Evolutionary conservation across 2,797 vertebrate species (phyloP), one percentile per base, ranked within the genome.

Genomic region (Onychomys torridus): DNA sequence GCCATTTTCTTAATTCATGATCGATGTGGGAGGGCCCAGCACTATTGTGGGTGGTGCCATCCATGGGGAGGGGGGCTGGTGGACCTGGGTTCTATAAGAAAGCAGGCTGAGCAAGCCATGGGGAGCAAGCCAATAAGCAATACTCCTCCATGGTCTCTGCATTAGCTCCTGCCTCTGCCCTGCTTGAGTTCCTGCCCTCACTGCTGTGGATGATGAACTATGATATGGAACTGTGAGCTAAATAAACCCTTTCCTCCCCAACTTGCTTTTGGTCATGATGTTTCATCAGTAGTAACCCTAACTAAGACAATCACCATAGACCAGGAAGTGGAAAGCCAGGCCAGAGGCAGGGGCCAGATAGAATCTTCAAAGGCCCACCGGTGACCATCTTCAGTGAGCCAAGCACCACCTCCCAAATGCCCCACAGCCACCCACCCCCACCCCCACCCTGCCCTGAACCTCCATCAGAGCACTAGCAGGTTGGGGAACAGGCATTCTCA

Each of bases 401-500:
- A 40, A 59, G 57, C 12, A 14, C 23, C 25, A 59, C 37, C 57
- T 83, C n/a, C 12, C 37, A 83, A 61, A 32, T 43, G 81, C 25
- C n/a, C 23, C 79, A 57, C 21, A 37, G 55, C 57, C 3, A 6
- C 57, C 1, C 10, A 10, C 32, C 17, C 4, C 4, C n/a, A n/a
- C n/a, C 13, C 57, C 1, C 10, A 10, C 32, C 17, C 4, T 4
- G 3, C 34, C 19, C 4, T 4, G 2, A 65, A 65, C 49, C 49
- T 55, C 17, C 65, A 13, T 67, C 78, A 37, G 25, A 61, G 25
- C 0, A 40, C 23, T 1, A 83, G 13, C 55, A 61, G 27, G 57
- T 21, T 61, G 37, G 14, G 55, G 8, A 29, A 23, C 57, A 61
- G 37, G 14, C 14, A 17, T 40, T 83, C 75, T 29, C 16, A 83